Evolutionary conservation across 1,140 invertebrate genomes (phyloP).

Genomic region (Heliconius himera): DNA sequence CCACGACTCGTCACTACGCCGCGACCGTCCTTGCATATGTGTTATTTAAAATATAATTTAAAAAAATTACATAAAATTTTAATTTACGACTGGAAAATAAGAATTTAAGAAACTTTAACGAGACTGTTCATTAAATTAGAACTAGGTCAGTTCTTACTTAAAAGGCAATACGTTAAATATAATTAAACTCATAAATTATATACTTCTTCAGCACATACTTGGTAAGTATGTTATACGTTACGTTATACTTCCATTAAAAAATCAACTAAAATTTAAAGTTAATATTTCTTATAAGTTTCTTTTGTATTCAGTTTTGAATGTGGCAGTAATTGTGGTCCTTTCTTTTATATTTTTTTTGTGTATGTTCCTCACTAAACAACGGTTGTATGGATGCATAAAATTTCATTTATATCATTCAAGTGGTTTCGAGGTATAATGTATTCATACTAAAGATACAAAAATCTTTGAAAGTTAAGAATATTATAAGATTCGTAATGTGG

Average conservation of each 20-base stretch:
- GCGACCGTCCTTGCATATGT: no score
- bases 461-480: slow-evolving; percentile 26
- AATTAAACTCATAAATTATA: slow-evolving; percentile 9
- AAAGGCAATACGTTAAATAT: background rate
- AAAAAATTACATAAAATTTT: background rate
- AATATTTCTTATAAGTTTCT: slow-evolving; percentile 17
- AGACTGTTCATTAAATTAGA: background rate
- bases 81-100: background rate
- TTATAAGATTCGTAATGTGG: slow-evolving; percentile 13
- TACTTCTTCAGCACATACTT: background rate
- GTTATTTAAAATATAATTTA: no score
- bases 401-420: slow-evolving; percentile 26
- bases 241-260: background rate
- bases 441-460: slow-evolving; percentile 11
- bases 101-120: background rate
- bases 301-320: slow-evolving; percentile 24
- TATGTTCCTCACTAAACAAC: slow-evolving; percentile 18
- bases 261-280: background rate
- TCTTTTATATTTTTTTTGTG: slow-evolving; percentile 24
- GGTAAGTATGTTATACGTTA: background rate
- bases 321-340: slow-evolving; percentile 29
- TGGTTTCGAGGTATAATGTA: slow-evolving; percentile 12
- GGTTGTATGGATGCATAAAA: slow-evolving; percentile 24
- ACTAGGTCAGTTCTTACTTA: slow-evolving; percentile 2
- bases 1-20: no score